Evolutionary conservation across 2,797 vertebrate species (phyloP), one percentile per base, ranked within the genome.

Genomic region (Miichthys miiuy): DNA sequence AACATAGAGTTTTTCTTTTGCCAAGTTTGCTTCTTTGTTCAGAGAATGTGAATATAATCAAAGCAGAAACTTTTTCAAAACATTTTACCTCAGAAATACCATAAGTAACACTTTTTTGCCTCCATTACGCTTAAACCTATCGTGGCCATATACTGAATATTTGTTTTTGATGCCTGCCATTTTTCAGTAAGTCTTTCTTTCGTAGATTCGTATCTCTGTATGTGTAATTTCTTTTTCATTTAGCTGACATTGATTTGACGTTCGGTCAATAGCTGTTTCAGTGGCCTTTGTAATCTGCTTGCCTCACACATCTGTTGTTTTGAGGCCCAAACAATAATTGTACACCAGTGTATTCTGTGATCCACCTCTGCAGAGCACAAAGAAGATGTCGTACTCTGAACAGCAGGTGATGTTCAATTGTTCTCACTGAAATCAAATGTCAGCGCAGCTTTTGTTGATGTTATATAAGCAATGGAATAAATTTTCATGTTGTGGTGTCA

Each of bases 341-440:
- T 48, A 21, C 4, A 1, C 6, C 38, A 64, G 58, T 86, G 73
- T 78, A 72, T 83, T 87, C 69, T 34, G 38, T n/a, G 25, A 57
- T 54, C 64, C 74, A 79, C 60, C 80, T 84, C 65, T 55, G 57
- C 21, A 47, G 0, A 72, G 79, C 21, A 46, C 67, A 76, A 74
- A 56, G 62, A 68, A 56, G 3, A 75, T 75, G 65, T 47, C 1
- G 25, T 81, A 60, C 68, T 80, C 68, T 60, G 54, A 87, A 72
- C 80, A 87, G 76, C 86, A 85, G 79, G 81, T 66, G 74, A 84
- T 23, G 66, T 70, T 65, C 38, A 70, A 62, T 69, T 82, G 65
- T 79, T 89, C 56, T 81, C 72, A 56, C 63, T 0, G 9, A 79
- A 77, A 79, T 74, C 75, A 84, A 84, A 80, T 83, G 74, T 78